These are phyloP conservation scores for Opisthocomus hoazin DNA, from an alignment of 2,113 vertebrate genomes.

Conservation along the genomic window DNA sequence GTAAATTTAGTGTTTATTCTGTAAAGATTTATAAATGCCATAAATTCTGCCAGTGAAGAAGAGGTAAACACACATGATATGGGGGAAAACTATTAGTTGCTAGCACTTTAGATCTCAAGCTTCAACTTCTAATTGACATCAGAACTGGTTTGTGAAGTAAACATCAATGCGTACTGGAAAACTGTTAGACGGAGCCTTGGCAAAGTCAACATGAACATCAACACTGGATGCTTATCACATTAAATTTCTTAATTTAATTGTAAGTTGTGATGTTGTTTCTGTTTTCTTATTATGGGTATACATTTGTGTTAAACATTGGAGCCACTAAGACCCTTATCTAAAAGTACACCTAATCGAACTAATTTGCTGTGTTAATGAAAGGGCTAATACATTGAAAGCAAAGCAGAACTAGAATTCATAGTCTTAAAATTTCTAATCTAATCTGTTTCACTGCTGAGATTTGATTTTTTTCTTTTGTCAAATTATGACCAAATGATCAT, in stretches of 20 bases:
- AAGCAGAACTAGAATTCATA: background rate
- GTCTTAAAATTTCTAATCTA: background rate
- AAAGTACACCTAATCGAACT: background rate
- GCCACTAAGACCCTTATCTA: background rate
- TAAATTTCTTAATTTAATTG: background rate
- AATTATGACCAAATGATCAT: background rate
- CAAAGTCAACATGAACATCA: background rate
- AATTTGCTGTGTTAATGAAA: background rate
- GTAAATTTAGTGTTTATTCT: background rate
- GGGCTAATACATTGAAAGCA: background rate
- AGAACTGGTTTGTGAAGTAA: background rate
- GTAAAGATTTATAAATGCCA: background rate
- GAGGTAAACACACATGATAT: background rate
- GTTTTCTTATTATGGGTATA: background rate
- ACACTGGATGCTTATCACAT: background rate
- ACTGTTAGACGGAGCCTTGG: background rate
- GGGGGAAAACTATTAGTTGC: background rate
- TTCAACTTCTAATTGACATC: background rate
- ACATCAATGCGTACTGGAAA: background rate
- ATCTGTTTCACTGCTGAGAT: background rate
- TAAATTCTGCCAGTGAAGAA: background rate
- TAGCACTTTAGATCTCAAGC: background rate
- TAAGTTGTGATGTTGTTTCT: background rate
- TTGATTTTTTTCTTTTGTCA: background rate
- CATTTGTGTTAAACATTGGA: background rate